Conservation (phyloP, 2,797 vertebrate genomes). For the Erpetoichthys calabaricus region DNA sequence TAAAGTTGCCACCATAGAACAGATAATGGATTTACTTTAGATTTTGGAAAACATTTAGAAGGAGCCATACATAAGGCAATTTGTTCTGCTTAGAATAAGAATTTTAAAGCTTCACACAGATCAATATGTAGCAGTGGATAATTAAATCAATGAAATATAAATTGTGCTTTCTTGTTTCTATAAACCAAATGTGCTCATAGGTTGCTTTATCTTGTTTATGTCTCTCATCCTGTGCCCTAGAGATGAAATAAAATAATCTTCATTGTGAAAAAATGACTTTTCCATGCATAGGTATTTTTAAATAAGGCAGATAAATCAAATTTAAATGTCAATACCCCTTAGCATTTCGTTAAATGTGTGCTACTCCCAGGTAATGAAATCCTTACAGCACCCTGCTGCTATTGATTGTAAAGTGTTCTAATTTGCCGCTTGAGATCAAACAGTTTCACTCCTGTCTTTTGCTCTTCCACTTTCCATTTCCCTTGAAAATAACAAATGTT, state of each 20-base stretch:
- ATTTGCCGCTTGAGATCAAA: slow-evolving; percentile 61
- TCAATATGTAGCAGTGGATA: slow-evolving; percentile 34
- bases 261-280: slow-evolving; percentile 31
- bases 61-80: too few relatives aligned
- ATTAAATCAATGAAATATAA: slow-evolving; percentile 38
- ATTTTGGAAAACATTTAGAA: too few relatives aligned
- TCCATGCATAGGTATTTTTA: slow-evolving; percentile 48
- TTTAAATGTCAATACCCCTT: slow-evolving; percentile 67
- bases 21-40: too few relatives aligned
- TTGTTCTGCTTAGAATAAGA: slow-evolving; percentile 20
- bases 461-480: slow-evolving; percentile 4
- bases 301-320: slow-evolving; percentile 71
- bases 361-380: slow-evolving; percentile 67
- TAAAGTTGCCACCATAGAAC: too few relatives aligned
- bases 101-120: slow-evolving; percentile 26
- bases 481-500: slow-evolving; percentile 1
- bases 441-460: slow-evolving; percentile 20
- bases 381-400: slow-evolving; percentile 41
- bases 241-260: slow-evolving; percentile 31
- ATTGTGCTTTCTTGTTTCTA: slow-evolving; percentile 32
- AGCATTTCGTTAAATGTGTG: slow-evolving; percentile 62
- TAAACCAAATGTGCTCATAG: slow-evolving; percentile 34
- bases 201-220: slow-evolving; percentile 39
- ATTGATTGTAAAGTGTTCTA: slow-evolving; percentile 58
- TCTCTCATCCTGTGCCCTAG: slow-evolving; percentile 21